phyloP scores from a whole-genome alignment of 2,113 vertebrate species.

The Rhabdomys dilectus region DNA sequence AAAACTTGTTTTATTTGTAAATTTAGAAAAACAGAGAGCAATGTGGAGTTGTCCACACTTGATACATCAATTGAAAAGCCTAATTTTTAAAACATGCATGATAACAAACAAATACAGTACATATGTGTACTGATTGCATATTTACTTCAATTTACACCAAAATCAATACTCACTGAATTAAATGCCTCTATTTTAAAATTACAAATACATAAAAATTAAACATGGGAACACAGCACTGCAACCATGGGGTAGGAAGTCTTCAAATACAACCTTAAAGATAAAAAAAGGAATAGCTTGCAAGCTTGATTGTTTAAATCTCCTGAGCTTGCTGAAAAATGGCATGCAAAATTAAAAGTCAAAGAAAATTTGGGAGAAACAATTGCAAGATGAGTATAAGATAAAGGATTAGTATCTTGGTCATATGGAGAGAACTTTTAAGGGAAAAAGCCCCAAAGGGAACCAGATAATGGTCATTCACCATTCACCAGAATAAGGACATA shows the following conservation, averaged over 20 bases:
- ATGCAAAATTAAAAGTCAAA: constrained; percentile 52
- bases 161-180: constrained; percentile 35
- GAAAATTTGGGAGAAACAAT: constrained; percentile 44
- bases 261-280: constrained; percentile 49
- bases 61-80: background rate
- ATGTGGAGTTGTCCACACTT: background rate
- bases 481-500: background rate
- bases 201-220: constrained; percentile 1
- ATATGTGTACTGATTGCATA: background rate
- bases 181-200: constrained; percentile 24
- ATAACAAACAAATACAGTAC: background rate
- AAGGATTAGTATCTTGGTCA: constrained; percentile 47
- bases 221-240: background rate
- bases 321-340: constrained; percentile 45
- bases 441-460: constrained; percentile 5
- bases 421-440: background rate
- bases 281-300: constrained; percentile 32
- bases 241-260: constrained; percentile 47
- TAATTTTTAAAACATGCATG: constrained; percentile 23
- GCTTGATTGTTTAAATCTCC: constrained; percentile 54
- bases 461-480: background rate
- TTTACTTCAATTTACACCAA: background rate
- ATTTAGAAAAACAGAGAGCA: constrained; percentile 6
- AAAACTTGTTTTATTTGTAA: background rate
- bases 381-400: background rate